A percentile compares a stretch with the other conserved stretches of the same genome.
phyloP scores from a whole-genome alignment of 2,113 vertebrate genomes.

The Oreochromis niloticus region DNA sequence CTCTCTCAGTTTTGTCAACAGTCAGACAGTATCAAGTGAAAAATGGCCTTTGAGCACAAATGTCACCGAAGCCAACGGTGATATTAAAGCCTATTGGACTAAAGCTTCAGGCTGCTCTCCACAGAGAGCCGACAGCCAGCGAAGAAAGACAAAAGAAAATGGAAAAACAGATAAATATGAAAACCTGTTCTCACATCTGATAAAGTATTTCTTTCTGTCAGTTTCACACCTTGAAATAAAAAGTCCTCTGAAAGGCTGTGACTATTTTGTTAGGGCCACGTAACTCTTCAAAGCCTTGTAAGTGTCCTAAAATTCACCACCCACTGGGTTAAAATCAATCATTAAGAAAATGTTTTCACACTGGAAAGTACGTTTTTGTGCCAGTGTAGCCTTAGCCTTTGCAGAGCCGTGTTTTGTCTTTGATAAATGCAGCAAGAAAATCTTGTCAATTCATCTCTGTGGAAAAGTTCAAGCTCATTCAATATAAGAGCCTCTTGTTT shows the following conservation, averaged over 20 bases:
- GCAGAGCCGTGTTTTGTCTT: not conserved
- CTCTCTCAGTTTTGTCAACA: slow-evolving; percentile 59
- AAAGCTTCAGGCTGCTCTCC: slow-evolving; percentile 16
- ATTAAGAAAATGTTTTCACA: not conserved
- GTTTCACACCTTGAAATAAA: not conserved
- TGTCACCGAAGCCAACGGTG: slow-evolving; percentile 49
- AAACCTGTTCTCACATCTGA: slow-evolving; percentile 6
- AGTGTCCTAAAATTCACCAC: not conserved
- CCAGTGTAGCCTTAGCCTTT: not conserved
- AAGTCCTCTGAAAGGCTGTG: not conserved
- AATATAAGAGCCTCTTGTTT: not conserved
- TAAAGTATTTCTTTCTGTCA: not conserved
- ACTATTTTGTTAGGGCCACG: not conserved
- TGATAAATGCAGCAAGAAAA: not conserved
- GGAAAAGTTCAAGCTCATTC: not conserved
- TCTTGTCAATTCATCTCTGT: not conserved
- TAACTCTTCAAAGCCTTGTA: not conserved
- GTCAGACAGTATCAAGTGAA: slow-evolving; percentile 53
- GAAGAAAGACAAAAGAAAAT: not conserved
- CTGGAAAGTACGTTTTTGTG: not conserved
- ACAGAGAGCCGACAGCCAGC: not conserved
- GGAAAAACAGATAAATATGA: not conserved
- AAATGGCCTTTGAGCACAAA: slow-evolving; percentile 62
- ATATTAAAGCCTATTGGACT: slow-evolving; percentile 57
- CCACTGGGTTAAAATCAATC: not conserved